A percentile compares a stretch with the other conserved stretches of the same genome.
Conservation (phyloP, 2,797 vertebrate species). For the Coregonus suidteri region DNA sequence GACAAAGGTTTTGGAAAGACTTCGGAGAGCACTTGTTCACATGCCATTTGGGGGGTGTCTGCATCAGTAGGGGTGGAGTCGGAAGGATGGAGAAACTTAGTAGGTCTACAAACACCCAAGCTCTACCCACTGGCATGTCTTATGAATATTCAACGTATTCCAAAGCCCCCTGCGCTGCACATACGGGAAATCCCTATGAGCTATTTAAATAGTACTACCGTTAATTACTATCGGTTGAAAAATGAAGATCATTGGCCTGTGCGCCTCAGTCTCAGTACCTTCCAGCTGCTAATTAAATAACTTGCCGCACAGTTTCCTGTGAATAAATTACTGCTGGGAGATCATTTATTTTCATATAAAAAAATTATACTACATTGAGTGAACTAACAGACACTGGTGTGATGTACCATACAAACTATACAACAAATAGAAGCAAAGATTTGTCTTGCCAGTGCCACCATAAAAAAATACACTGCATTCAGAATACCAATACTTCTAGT, state of each 20-base stretch:
- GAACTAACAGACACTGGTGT: slow-evolving; percentile 19
- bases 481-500: no score
- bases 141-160: slow-evolving; percentile 45
- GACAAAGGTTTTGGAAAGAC: background rate
- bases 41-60: background rate
- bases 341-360: slow-evolving; percentile 38
- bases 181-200: slow-evolving; percentile 29
- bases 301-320: slow-evolving; percentile 21
- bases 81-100: background rate
- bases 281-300: slow-evolving; percentile 41
- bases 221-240: slow-evolving; percentile 44
- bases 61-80: background rate
- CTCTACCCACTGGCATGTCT: slow-evolving; percentile 18
- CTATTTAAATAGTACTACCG: slow-evolving; percentile 42
- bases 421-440: background rate
- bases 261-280: slow-evolving; percentile 33
- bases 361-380: slow-evolving; percentile 9
- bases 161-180: background rate
- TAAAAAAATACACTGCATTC: background rate
- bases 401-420: slow-evolving; percentile 18
- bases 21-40: background rate
- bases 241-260: slow-evolving; percentile 30
- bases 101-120: slow-evolving; percentile 15
- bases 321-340: slow-evolving; percentile 34
- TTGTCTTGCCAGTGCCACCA: background rate